Evolutionary conservation across 2,113 vertebrate species (phyloP).

Genomic region (Trinectes maculatus): DNA sequence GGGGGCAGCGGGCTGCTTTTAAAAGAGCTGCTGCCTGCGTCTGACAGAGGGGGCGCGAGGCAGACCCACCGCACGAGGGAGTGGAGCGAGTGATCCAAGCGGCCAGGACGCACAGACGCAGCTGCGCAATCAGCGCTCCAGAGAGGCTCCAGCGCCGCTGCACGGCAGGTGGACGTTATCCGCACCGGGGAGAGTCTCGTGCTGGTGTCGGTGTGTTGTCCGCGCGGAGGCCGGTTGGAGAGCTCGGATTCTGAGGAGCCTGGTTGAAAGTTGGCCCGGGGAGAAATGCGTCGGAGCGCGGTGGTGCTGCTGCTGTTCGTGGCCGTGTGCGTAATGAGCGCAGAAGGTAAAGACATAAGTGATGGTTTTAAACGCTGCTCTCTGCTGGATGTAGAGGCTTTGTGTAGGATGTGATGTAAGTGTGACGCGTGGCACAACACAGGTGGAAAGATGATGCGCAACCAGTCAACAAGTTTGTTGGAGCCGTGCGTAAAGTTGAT

Average conservation of each 20-base stretch:
- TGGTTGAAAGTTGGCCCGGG: not conserved
- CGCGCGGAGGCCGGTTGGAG: not conserved
- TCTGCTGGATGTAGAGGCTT: not conserved
- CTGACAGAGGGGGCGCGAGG: slow-evolving; percentile 19
- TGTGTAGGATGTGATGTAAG: too few relatives aligned
- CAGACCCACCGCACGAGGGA: slow-evolving; percentile 27
- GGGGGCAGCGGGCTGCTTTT: slow-evolving; percentile 86
- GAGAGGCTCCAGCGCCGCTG: slow-evolving; percentile 11
- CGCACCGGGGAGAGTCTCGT: too few relatives aligned
- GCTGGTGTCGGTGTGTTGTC: too few relatives aligned
- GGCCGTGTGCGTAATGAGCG: slow-evolving; percentile 84
- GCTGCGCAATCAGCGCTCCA: slow-evolving; percentile 64
- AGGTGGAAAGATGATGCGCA: too few relatives aligned
- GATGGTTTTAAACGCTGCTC: not conserved
- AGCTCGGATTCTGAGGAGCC: slow-evolving; percentile 32
- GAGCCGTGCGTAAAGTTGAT: not conserved
- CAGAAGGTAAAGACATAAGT: slow-evolving; percentile 96
- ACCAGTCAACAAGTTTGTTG: not conserved
- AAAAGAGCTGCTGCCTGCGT: slow-evolving; percentile 79
- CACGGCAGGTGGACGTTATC: slow-evolving; percentile 49
- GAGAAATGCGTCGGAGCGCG: slow-evolving; percentile 90
- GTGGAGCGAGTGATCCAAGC: slow-evolving; percentile 41
- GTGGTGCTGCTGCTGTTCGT: slow-evolving; percentile 88
- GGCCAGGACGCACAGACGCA: slow-evolving; percentile 54
- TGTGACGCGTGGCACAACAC: too few relatives aligned